These are phyloP conservation scores for Scartelaos histophorus DNA, from an alignment of 2,113 vertebrate species.

Conservation along the genomic window DNA sequence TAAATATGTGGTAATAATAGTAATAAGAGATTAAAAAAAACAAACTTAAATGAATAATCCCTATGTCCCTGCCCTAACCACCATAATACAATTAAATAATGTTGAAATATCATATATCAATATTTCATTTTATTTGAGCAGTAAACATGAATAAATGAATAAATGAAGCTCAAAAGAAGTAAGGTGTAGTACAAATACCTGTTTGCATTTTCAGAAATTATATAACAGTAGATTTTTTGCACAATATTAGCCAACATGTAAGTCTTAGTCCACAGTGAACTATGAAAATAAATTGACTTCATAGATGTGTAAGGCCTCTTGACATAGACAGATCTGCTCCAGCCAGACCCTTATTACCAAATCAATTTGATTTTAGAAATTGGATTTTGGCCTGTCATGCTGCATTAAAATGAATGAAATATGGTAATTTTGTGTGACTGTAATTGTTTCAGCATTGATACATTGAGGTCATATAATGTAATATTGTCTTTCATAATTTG, in stretches of 20 bases:
- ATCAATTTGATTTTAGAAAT: constrained; percentile 45
- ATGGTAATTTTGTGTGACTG: constrained; percentile 32
- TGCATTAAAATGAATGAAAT: constrained; percentile 35
- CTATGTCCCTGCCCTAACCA: neutral
- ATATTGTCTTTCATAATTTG: constrained; percentile 15
- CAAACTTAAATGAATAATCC: no score
- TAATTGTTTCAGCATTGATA: constrained; percentile 21
- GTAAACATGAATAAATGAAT: neutral
- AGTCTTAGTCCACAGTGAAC: neutral
- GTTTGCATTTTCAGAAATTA: no score
- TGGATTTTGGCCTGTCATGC: constrained; percentile 49
- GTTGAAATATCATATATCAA: neutral
- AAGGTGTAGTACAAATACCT: no score
- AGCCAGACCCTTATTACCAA: constrained; percentile 14
- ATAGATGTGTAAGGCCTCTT: neutral
- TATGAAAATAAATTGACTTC: neutral
- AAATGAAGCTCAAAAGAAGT: no score
- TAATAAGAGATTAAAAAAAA: no score
- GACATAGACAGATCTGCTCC: constrained; percentile 9
- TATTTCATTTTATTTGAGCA: neutral
- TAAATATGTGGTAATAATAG: neutral
- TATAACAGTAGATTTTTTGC: neutral
- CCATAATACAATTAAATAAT: neutral
- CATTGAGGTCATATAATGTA: neutral
- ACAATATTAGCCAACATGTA: no score